These are phyloP conservation scores for Pristionchus exspectatus DNA, from an alignment of 2,888 invertebrate genomes.

Conservation along the genomic window DNA sequence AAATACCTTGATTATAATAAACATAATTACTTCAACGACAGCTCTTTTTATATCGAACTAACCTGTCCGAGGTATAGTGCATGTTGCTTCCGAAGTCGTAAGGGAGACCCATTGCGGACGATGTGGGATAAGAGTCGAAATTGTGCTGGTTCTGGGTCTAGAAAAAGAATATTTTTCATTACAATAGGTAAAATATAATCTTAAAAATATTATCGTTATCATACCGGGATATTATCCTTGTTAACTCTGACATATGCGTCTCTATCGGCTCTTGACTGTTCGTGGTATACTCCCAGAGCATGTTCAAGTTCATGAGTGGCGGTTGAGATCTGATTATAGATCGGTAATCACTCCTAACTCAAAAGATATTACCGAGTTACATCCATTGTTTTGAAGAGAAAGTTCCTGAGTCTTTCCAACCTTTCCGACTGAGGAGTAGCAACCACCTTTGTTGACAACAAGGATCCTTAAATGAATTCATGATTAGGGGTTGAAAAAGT, in stretches of 20 bases:
- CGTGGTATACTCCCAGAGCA: conserved; percentile 45
- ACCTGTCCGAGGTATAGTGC: conserved; percentile 50
- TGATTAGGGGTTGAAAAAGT: background rate
- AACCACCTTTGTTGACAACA: conserved; percentile 50
- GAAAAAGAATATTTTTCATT: background rate
- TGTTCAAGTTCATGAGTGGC: conserved; percentile 48
- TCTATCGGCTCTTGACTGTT: conserved; percentile 41
- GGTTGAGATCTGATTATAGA: background rate
- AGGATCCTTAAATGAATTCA: background rate
- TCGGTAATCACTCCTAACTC: background rate
- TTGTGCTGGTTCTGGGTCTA: background rate
- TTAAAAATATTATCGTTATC: background rate
- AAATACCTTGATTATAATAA: too few relatives aligned
- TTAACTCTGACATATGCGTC: conserved; percentile 32
- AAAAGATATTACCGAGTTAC: conserved; percentile 6
- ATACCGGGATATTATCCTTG: conserved; percentile 17
- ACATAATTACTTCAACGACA: too few relatives aligned
- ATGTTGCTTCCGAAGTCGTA: conserved; percentile 46
- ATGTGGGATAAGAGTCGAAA: conserved; percentile 30
- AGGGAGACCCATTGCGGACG: background rate
- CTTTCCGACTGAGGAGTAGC: conserved; percentile 34
- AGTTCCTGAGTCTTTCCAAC: conserved; percentile 31
- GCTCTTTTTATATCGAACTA: too few relatives aligned
- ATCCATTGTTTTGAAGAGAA: conserved; percentile 32
- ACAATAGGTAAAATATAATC: too few relatives aligned